A percentile compares a stretch with the other conserved stretches of the same genome.
Evolutionary conservation across 2,113 vertebrate genomes (phyloP).

Genomic region (Axis porcinus): DNA sequence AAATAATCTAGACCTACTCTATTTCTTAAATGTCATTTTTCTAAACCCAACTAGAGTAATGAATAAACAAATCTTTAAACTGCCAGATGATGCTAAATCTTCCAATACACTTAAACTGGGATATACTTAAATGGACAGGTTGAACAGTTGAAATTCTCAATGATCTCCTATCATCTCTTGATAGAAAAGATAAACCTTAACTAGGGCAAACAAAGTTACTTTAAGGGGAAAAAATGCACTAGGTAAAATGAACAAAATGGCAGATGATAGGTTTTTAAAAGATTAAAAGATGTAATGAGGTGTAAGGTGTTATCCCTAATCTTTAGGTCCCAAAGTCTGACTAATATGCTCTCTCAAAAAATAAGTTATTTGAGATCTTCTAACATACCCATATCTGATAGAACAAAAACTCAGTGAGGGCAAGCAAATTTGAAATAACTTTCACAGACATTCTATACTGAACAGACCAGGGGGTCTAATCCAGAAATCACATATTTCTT

Average conservation of each 20-base stretch:
- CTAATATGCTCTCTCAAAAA: neutral
- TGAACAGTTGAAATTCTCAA: neutral
- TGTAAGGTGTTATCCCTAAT: neutral
- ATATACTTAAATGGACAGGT: neutral
- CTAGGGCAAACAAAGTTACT: neutral
- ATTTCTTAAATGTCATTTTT: neutral
- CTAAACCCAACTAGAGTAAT: neutral
- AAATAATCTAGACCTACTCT: neutral
- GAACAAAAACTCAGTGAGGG: neutral
- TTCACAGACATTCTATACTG: neutral
- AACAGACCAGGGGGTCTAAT: neutral
- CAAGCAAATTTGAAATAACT: constrained; percentile 4
- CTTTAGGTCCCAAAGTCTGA: neutral
- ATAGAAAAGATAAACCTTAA: neutral
- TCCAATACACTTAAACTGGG: neutral
- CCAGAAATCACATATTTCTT: neutral
- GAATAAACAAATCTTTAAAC: neutral
- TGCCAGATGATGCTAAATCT: neutral
- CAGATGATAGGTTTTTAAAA: neutral
- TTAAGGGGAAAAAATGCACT: neutral
- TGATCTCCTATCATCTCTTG: neutral
- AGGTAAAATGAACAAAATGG: neutral
- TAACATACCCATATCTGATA: neutral
- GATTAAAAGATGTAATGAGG: neutral
- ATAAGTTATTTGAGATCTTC: neutral